Conservation (phyloP, 2,113 vertebrate species). For the Xiphophorus couchianus region DNA sequence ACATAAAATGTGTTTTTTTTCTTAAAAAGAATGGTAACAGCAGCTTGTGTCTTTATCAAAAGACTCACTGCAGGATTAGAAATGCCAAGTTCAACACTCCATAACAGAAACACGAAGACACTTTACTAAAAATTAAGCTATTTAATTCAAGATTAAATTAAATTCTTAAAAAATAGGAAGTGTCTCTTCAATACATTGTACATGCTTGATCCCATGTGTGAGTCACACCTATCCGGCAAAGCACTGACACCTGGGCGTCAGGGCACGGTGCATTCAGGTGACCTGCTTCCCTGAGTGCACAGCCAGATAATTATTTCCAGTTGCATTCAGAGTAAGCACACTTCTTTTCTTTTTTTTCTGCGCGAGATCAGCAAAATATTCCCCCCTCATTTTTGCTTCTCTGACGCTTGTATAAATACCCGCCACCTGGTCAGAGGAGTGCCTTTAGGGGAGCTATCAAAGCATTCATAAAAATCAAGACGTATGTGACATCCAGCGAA, state of each 20-base stretch:
- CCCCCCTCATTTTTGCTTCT: constrained; percentile 60
- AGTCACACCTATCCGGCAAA: constrained; percentile 61
- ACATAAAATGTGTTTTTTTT: too few relatives aligned
- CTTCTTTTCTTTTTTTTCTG: constrained; percentile 41
- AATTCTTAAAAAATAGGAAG: background rate
- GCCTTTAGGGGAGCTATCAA: constrained; percentile 78
- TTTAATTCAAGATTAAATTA: too few relatives aligned
- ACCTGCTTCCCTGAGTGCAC: constrained; percentile 71
- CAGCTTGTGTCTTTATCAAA: too few relatives aligned
- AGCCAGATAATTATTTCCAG: constrained; percentile 81
- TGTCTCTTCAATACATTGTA: background rate
- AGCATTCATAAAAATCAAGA: constrained; percentile 81
- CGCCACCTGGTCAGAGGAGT: constrained; percentile 78
- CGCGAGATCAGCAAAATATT: constrained; percentile 66
- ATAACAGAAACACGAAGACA: too few relatives aligned
- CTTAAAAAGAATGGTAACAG: too few relatives aligned
- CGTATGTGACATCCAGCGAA: constrained; percentile 78
- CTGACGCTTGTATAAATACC: constrained; percentile 76
- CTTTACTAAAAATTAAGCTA: too few relatives aligned
- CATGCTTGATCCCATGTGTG: constrained; percentile 46
- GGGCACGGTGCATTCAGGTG: constrained; percentile 60
- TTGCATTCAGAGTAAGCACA: constrained; percentile 75
- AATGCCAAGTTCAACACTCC: too few relatives aligned
- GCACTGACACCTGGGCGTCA: constrained; percentile 71
- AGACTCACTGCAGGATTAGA: too few relatives aligned